A percentile compares a stretch with the other conserved stretches of the same genome.
phyloP scores from a whole-genome alignment of 2,797 vertebrate species.

The Cyprinodon diabolis region DNA sequence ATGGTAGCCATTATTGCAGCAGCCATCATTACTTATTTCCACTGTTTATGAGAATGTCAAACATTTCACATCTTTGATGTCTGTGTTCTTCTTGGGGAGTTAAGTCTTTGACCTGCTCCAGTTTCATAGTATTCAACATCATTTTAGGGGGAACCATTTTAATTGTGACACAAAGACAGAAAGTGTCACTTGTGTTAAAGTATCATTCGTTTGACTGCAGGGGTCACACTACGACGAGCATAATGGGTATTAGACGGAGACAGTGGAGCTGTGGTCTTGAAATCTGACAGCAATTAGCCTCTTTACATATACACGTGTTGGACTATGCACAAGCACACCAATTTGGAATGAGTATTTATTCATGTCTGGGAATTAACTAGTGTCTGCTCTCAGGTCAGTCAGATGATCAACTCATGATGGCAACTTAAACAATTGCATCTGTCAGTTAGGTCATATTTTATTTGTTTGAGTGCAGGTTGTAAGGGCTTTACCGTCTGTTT shows the following conservation, averaged over 20 bases:
- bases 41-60: constrained; percentile 76
- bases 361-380: constrained; percentile 56
- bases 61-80: constrained; percentile 68
- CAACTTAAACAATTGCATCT: neutral
- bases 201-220: constrained; percentile 69
- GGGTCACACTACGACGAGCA: constrained; percentile 68
- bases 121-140: constrained; percentile 43
- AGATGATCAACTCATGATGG: neutral
- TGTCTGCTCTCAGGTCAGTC: constrained; percentile 40
- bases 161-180: constrained; percentile 66
- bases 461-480: neutral
- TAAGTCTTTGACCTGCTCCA: constrained; percentile 25
- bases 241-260: constrained; percentile 71
- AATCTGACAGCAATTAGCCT: constrained; percentile 81
- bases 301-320: constrained; percentile 64
- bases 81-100: constrained; percentile 46
- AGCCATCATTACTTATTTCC: constrained; percentile 65
- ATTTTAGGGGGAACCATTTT: constrained; percentile 43
- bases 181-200: constrained; percentile 66
- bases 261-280: constrained; percentile 65
- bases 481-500: neutral
- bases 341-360: constrained; percentile 68
- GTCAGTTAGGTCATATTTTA: neutral
- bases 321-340: constrained; percentile 27
- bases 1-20: constrained; percentile 69